These are phyloP conservation scores for Chlorodrepanis virens DNA, from an alignment of 2,113 vertebrate genomes.

Conservation along the genomic window DNA sequence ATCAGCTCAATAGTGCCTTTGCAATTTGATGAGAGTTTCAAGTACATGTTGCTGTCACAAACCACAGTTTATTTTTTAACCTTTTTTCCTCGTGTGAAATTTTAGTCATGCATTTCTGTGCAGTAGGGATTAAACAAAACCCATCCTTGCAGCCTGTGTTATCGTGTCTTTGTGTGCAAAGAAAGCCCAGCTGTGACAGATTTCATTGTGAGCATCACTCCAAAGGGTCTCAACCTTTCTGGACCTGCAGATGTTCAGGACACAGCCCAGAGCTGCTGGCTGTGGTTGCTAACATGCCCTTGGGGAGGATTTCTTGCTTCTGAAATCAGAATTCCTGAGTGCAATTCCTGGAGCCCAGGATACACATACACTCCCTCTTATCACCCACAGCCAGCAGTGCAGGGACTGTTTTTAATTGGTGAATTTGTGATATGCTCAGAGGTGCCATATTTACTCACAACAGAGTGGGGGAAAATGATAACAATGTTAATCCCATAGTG, in stretches of 20 bases:
- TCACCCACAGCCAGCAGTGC: not conserved
- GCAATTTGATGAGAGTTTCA: not conserved
- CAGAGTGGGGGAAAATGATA: not conserved
- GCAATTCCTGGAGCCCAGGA: not conserved
- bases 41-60: not conserved
- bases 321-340: not conserved
- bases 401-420: rapidly evolving
- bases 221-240: not conserved
- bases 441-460: not conserved
- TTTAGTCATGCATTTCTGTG: not conserved
- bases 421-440: not conserved
- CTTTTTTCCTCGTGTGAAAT: not conserved
- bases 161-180: not conserved
- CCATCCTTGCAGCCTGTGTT: not conserved
- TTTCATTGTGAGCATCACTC: not conserved
- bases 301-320: not conserved
- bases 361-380: not conserved
- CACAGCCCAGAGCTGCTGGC: rapidly evolving
- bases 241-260: not conserved
- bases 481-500: not conserved
- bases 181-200: not conserved
- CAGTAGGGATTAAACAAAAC: not conserved
- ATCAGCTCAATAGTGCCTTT: not conserved
- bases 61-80: not conserved
- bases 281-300: not conserved